These are phyloP conservation scores for Corythornis madagascariensis DNA, from an alignment of 2,113 vertebrate genomes.

Conservation along the genomic window DNA sequence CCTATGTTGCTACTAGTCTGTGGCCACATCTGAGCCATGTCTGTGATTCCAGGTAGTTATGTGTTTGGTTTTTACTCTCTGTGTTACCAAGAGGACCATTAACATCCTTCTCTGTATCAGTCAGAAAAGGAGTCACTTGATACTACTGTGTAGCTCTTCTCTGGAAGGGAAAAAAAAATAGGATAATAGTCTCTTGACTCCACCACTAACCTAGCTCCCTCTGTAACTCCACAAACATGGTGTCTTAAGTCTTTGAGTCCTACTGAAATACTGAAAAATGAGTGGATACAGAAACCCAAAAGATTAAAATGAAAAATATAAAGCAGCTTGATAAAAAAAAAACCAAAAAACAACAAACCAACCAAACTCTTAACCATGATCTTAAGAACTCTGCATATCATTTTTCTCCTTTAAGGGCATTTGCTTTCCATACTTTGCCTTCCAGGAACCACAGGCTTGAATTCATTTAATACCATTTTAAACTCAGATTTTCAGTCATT, in stretches of 20 bases:
- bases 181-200: background rate
- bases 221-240: background rate
- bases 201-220: background rate
- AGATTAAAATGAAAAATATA: background rate
- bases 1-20: accelerated
- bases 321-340: background rate
- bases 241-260: background rate
- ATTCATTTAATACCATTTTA: background rate
- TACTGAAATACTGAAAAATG: background rate
- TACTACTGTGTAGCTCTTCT: background rate
- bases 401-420: background rate
- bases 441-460: background rate
- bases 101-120: background rate
- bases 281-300: background rate
- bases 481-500: background rate
- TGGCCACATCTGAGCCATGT: background rate
- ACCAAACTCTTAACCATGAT: background rate
- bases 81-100: background rate
- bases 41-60: accelerated
- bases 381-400: background rate
- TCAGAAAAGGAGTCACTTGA: background rate
- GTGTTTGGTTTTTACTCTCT: background rate
- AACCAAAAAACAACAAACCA: too few relatives aligned
- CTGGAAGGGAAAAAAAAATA: background rate
- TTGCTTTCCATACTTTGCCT: background rate